A percentile compares a stretch with the other conserved stretches of the same genome.
Evolutionary conservation across 2,888 invertebrate genomes (phyloP).

Genomic region (Agriopis aurantiaria): DNA sequence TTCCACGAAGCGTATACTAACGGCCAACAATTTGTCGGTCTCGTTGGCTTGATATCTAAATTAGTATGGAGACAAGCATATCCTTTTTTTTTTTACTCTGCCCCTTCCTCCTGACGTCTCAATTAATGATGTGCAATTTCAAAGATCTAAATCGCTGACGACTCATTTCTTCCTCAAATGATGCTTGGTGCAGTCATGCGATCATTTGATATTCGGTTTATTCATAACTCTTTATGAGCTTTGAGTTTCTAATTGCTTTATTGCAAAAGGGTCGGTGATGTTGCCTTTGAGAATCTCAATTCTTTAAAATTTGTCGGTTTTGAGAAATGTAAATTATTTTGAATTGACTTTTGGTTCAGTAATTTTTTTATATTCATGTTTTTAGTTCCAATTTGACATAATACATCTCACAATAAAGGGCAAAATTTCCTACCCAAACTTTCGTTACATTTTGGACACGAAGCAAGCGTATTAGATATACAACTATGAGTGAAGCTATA

Average conservation of each 20-base stretch:
- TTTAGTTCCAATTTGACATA: not conserved
- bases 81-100: constrained; percentile 62
- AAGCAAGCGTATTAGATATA: not conserved
- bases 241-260: constrained; percentile 19
- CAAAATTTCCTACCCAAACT: not conserved
- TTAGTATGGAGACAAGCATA: constrained; percentile 79
- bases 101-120: constrained; percentile 70
- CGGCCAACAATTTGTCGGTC: constrained; percentile 79
- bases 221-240: constrained; percentile 42
- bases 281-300: constrained; percentile 2
- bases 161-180: constrained; percentile 40
- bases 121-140: constrained; percentile 81
- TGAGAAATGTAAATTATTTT: constrained; percentile 2
- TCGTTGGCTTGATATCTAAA: constrained; percentile 82
- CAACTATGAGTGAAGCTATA: not conserved
- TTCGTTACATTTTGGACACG: not conserved
- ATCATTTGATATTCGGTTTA: constrained; percentile 44
- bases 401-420: not conserved
- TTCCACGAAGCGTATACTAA: constrained; percentile 76
- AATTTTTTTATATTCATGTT: too few relatives aligned
- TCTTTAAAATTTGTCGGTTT: not conserved
- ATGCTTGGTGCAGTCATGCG: constrained; percentile 46
- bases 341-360: not conserved
- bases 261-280: constrained; percentile 12
- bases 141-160: constrained; percentile 72